Evolutionary conservation across 2,113 vertebrate genomes (phyloP).

Genomic region (Callionymus lyra): DNA sequence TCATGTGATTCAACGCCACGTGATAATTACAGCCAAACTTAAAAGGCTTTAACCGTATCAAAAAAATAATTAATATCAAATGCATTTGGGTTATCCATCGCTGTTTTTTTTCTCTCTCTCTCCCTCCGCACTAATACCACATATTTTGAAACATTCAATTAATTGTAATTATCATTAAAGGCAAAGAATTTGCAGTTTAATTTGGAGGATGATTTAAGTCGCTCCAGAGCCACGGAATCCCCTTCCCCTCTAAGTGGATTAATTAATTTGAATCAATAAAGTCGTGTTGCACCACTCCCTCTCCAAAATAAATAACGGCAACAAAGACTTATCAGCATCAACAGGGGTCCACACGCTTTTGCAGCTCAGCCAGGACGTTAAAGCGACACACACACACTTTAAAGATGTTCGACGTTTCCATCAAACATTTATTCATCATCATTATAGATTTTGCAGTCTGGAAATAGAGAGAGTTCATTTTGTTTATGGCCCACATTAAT

Average conservation of each 20-base stretch:
- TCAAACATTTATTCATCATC: no score
- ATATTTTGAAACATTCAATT: constrained; percentile 71
- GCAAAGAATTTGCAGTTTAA: constrained; percentile 69
- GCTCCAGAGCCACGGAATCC: constrained; percentile 58
- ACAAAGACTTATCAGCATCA: constrained; percentile 54
- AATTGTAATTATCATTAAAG: constrained; percentile 69
- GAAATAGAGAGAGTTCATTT: no score
- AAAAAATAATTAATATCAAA: constrained; percentile 68
- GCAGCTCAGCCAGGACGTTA: constrained; percentile 26
- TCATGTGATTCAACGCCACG: no score
- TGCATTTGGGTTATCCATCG: constrained; percentile 69
- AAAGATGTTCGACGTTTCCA: no score
- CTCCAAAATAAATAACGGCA: constrained; percentile 40
- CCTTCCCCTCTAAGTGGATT: constrained; percentile 66
- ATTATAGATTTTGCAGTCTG: no score
- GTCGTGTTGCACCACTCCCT: constrained; percentile 36
- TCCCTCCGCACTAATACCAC: constrained; percentile 63
- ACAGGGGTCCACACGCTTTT: constrained; percentile 39
- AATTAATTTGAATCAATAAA: constrained; percentile 76
- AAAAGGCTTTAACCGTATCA: constrained; percentile 60
- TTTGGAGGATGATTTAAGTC: constrained; percentile 69
- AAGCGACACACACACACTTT: no score
- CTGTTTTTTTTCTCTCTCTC: constrained; percentile 58
- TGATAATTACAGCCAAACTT: constrained; percentile 55
- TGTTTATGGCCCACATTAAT: no score